Evolutionary conservation across 2,797 vertebrate species (phyloP).

Genomic region (Phaenicophaeus curvirostris): DNA sequence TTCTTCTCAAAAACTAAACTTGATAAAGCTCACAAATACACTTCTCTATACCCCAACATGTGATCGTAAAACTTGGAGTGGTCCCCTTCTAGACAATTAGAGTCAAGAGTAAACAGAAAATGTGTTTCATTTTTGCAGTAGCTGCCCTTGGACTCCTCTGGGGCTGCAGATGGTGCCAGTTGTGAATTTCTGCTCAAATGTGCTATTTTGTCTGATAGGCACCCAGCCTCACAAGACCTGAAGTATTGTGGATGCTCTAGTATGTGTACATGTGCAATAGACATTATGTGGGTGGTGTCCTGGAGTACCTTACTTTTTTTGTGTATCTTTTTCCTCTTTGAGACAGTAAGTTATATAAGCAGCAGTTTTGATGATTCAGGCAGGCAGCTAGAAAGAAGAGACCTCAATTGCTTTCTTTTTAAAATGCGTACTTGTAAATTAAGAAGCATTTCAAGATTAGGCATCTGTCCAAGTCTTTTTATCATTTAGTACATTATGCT

Average conservation of each 20-base stretch:
- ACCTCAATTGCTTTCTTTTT: conserved; percentile 20
- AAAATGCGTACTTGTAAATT: conserved; percentile 53
- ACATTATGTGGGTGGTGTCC: background rate
- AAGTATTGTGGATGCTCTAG: background rate
- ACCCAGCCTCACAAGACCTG: background rate
- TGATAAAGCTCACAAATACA: background rate
- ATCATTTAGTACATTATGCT: conserved; percentile 62
- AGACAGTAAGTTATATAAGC: conserved; percentile 9
- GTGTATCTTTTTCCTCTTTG: background rate
- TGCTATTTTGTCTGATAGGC: background rate
- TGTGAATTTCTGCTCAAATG: background rate
- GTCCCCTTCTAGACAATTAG: background rate
- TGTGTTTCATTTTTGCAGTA: background rate
- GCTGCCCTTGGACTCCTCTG: background rate
- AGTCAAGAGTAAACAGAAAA: background rate
- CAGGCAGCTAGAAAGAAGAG: conserved; percentile 18
- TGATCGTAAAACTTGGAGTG: background rate
- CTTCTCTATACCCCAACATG: background rate
- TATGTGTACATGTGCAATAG: background rate
- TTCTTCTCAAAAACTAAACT: background rate
- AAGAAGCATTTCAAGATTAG: conserved; percentile 60
- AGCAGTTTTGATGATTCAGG: background rate
- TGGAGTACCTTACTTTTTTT: background rate
- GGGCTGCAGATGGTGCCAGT: rapidly evolving
- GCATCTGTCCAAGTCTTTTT: conserved; percentile 55